A percentile compares a stretch with the other conserved stretches of the same genome.
phyloP scores from a whole-genome alignment of 1,140 invertebrate genomes.

The Cryptotermes secundus region DNA sequence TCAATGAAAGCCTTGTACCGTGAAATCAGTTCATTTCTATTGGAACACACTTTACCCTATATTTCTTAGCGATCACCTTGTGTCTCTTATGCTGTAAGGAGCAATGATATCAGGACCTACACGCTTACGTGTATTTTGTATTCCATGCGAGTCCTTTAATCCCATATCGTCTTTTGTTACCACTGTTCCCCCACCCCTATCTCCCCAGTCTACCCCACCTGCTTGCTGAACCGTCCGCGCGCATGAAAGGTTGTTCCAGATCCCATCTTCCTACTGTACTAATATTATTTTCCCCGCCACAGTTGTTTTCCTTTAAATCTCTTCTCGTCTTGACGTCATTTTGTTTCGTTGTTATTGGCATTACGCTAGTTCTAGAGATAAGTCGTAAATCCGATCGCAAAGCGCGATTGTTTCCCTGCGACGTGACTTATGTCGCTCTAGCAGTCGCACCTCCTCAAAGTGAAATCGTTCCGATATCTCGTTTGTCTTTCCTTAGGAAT shows the following conservation, averaged over 20 bases:
- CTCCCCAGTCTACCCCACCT: background rate
- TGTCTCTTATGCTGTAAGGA: background rate
- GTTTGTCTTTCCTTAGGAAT: too few species aligned
- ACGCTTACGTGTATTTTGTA: background rate
- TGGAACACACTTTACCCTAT: too few species aligned
- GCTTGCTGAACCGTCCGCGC: too few species aligned
- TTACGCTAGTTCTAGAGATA: background rate
- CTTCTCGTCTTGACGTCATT: background rate
- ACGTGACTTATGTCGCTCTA: too few species aligned
- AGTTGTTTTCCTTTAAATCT: background rate
- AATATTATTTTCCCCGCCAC: background rate
- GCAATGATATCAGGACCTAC: too few species aligned
- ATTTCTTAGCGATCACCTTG: background rate
- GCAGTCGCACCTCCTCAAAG: too few species aligned
- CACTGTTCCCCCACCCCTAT: background rate
- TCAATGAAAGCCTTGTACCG: too few species aligned
- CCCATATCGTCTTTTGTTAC: slow-evolving; percentile 12
- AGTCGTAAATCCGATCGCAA: too few species aligned
- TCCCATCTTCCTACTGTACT: background rate
- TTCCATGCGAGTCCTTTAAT: background rate
- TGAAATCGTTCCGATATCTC: too few species aligned
- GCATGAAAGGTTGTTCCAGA: too few species aligned
- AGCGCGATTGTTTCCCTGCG: too few species aligned
- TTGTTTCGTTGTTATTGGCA: background rate
- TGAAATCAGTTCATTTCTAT: too few species aligned